Conservation (phyloP, 2,888 invertebrate genomes). For the Athalia circularis region DNA sequence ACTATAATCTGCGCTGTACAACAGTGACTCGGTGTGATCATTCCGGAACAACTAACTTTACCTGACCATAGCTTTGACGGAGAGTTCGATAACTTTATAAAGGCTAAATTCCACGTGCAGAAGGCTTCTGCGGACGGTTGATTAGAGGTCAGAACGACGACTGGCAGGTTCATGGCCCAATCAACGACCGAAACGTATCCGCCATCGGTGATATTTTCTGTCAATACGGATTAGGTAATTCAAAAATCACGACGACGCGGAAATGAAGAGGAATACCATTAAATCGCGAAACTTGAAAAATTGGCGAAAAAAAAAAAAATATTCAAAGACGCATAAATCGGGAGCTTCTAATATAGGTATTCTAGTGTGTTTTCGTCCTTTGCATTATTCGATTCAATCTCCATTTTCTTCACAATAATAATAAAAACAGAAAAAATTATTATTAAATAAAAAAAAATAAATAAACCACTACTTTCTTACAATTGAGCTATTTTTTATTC, state of each 20-base stretch:
- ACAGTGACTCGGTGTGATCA: background rate
- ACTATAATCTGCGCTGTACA: background rate
- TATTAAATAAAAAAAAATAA: too few species aligned
- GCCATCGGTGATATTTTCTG: background rate
- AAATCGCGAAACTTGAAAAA: too few species aligned
- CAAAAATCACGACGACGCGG: background rate
- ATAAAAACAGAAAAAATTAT: too few species aligned
- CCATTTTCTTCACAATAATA: too few species aligned
- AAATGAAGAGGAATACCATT: background rate
- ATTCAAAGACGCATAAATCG: too few species aligned
- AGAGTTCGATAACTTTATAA: constrained; percentile 41
- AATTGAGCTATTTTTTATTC: too few species aligned
- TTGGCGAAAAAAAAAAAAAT: too few species aligned
- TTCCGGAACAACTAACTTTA: too few species aligned
- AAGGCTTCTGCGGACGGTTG: constrained; percentile 1
- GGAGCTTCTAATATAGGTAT: too few species aligned
- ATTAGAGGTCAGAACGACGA: constrained; percentile 39
- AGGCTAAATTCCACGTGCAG: constrained; percentile 38
- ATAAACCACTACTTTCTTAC: too few species aligned
- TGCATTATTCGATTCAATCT: too few species aligned
- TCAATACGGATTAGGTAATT: background rate
- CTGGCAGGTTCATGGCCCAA: constrained; percentile 35
- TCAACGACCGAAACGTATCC: background rate
- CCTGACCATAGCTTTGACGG: background rate
- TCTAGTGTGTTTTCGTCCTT: too few species aligned